Evolutionary conservation across 2,797 vertebrate genomes (phyloP).

Genomic region (Lagodon rhomboides): DNA sequence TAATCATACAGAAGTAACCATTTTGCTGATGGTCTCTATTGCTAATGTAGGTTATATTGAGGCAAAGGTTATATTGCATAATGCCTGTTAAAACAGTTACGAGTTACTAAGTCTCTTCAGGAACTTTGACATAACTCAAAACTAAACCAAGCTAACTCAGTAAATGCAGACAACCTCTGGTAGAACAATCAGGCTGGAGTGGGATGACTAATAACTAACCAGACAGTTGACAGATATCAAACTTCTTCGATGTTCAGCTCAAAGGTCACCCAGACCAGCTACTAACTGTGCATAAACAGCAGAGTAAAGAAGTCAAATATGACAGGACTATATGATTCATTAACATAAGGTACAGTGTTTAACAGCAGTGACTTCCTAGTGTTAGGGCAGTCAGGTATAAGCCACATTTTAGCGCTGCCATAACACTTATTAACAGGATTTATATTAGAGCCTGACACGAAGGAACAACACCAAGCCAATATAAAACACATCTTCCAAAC

Average conservation of each 20-base stretch:
- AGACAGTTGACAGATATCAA: slow-evolving; percentile 5
- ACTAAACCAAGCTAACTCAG: background rate
- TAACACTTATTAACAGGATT: slow-evolving; percentile 1
- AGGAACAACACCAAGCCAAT: background rate
- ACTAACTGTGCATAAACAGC: background rate
- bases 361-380: background rate
- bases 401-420: background rate
- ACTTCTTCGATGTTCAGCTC: slow-evolving; percentile 30
- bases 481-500: slow-evolving; percentile 10
- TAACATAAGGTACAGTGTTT: background rate
- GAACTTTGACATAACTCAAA: background rate
- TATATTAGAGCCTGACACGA: background rate
- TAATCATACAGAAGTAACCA: too few species aligned
- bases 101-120: background rate
- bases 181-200: slow-evolving; percentile 22
- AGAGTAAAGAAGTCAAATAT: background rate
- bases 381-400: background rate
- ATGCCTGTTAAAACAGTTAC: background rate
- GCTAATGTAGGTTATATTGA: too few species aligned
- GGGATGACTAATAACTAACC: slow-evolving; percentile 40
- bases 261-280: slow-evolving; percentile 30
- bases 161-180: background rate
- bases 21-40: too few species aligned
- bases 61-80: background rate
- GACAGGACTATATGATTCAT: background rate